Conservation (phyloP, 2,888 invertebrate genomes). For the Diarsia mendica region DNA sequence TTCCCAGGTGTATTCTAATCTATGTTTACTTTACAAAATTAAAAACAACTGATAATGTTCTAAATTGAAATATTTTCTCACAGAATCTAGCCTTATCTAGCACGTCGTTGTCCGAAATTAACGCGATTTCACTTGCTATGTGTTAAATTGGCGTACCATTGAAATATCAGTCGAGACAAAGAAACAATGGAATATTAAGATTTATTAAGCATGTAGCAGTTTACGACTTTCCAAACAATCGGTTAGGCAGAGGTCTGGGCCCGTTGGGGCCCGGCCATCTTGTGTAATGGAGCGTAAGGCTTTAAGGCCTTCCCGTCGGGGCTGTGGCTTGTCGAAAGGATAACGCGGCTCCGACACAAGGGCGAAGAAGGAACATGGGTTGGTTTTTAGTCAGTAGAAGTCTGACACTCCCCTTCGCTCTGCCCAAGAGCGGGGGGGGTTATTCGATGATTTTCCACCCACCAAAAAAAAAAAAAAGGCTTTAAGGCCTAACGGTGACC, state of each 20-base stretch:
- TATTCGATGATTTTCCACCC: no score
- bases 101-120: constrained; percentile 68
- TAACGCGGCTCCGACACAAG: no score
- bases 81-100: constrained; percentile 56
- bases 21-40: constrained; percentile 30
- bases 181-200: constrained; percentile 81
- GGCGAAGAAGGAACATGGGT: no score
- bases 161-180: constrained; percentile 73
- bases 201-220: constrained; percentile 76
- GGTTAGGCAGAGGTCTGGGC: constrained; percentile 48
- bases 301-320: constrained; percentile 32
- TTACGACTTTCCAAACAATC: constrained; percentile 76
- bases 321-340: no score
- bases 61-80: constrained; percentile 53
- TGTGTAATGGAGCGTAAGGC: constrained; percentile 60
- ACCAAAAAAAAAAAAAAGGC: no score
- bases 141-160: constrained; percentile 71
- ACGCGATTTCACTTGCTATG: constrained; percentile 71
- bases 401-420: no score
- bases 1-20: constrained; percentile 9
- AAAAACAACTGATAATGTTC: constrained; percentile 20
- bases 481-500: constrained; percentile 52
- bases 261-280: constrained; percentile 37
- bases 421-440: no score
- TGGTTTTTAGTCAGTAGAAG: no score